Conservation (phyloP, 2,113 vertebrate genomes). For the Microcebus griseorufus region DNA sequence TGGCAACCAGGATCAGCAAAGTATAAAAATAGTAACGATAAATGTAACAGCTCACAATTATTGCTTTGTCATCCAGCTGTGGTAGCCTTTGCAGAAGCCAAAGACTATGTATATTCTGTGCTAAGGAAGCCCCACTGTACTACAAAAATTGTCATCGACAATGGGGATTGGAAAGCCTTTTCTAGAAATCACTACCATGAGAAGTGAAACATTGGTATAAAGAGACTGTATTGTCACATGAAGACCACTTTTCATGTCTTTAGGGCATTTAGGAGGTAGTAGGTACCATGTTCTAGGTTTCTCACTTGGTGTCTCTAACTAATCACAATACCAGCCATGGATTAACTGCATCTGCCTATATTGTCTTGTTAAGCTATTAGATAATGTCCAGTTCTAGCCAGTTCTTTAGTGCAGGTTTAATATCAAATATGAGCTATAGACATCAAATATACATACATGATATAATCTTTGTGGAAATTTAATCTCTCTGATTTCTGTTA, state of each 20-base stretch:
- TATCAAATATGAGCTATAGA: not conserved
- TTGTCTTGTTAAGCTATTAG: not conserved
- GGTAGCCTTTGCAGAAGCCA: not conserved
- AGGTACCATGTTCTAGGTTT: not conserved
- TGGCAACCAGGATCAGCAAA: not conserved
- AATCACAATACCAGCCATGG: not conserved
- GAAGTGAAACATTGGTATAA: not conserved
- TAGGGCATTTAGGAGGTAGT: not conserved
- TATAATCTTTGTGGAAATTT: not conserved
- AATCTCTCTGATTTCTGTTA: not conserved
- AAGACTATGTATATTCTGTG: not conserved
- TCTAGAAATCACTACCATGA: not conserved
- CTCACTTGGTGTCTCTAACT: not conserved
- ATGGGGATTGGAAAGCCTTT: not conserved
- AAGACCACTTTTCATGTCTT: not conserved
- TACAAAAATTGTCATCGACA: not conserved
- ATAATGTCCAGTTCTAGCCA: not conserved
- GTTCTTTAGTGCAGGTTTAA: not conserved
- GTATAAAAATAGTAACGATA: not conserved
- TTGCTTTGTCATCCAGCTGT: not conserved
- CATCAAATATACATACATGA: not conserved
- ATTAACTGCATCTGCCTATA: not conserved
- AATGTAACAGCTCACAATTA: not conserved
- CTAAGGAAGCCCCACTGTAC: not conserved
- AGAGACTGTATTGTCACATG: not conserved